A percentile compares a stretch with the other conserved stretches of the same genome.
These are phyloP conservation scores for Rhabdornis inornatus DNA, from an alignment of 2,113 vertebrate genomes.

Conservation along the genomic window DNA sequence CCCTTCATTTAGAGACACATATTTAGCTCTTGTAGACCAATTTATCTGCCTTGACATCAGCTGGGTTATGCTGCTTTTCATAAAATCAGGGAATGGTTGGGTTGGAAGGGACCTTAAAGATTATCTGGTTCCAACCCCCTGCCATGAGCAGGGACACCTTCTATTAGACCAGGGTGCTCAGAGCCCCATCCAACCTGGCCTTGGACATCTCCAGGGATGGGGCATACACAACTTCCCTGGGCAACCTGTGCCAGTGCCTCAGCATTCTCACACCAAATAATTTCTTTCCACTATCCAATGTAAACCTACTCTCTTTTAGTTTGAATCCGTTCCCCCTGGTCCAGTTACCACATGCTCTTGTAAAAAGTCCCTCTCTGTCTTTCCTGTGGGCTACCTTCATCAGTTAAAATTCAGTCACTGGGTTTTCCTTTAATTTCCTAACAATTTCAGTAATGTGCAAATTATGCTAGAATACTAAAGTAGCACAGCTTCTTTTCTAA, in stretches of 20 bases:
- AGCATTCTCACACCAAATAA: background rate
- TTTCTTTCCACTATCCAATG: background rate
- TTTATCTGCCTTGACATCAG: background rate
- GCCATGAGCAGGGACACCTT: background rate
- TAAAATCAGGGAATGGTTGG: background rate
- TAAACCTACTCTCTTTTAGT: background rate
- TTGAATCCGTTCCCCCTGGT: background rate
- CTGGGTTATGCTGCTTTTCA: background rate
- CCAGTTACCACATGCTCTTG: background rate
- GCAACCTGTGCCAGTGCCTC: background rate
- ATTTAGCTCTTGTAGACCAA: background rate
- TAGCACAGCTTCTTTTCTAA: slow-evolving; percentile 15
- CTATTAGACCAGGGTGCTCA: background rate
- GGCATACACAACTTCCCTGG: background rate
- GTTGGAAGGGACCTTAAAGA: background rate
- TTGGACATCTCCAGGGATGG: background rate
- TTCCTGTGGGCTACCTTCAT: background rate
- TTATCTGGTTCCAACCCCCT: background rate
- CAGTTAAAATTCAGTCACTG: background rate
- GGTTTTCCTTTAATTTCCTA: background rate
- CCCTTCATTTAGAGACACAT: background rate
- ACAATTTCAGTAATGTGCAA: background rate
- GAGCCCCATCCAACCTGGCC: background rate
- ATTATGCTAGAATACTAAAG: slow-evolving; percentile 1
- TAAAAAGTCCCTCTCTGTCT: background rate